Evolutionary conservation across 1,140 invertebrate species (phyloP).

Genomic region (Diuraphis noxia): DNA sequence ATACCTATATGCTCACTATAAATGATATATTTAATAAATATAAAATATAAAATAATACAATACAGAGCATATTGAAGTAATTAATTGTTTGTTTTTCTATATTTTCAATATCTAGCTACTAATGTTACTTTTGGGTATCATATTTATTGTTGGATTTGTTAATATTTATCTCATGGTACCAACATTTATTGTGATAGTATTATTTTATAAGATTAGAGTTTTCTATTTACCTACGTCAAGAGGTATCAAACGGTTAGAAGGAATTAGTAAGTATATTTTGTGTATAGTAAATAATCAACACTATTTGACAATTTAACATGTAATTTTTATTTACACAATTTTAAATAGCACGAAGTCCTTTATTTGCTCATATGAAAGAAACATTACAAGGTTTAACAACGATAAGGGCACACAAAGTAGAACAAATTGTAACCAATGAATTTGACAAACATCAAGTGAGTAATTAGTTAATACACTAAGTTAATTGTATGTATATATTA

Average conservation of each 20-base stretch:
- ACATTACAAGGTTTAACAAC: constrained; percentile 86
- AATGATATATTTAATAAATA: neutral
- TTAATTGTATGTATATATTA: no score
- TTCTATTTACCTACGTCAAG: constrained; percentile 69
- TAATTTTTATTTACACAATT: neutral
- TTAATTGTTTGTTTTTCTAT: neutral
- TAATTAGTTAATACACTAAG: neutral
- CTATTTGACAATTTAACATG: neutral
- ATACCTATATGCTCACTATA: no score
- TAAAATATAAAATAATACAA: neutral
- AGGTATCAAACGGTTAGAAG: constrained; percentile 69
- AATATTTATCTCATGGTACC: constrained; percentile 64
- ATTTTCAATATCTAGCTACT: constrained; percentile 59
- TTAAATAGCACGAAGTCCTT: constrained; percentile 71
- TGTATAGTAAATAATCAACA: neutral
- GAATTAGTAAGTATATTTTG: constrained; percentile 63
- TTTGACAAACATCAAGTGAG: constrained; percentile 77
- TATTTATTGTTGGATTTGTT: constrained; percentile 63
- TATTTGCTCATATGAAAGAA: constrained; percentile 86
- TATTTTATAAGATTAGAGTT: constrained; percentile 64
- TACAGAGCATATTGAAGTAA: neutral
- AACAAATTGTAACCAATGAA: constrained; percentile 73
- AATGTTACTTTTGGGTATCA: constrained; percentile 68
- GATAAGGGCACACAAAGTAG: constrained; percentile 80
- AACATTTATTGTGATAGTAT: constrained; percentile 62